These are phyloP conservation scores for Mythimna ferrago DNA, from an alignment of 2,888 invertebrate genomes.

Conservation along the genomic window DNA sequence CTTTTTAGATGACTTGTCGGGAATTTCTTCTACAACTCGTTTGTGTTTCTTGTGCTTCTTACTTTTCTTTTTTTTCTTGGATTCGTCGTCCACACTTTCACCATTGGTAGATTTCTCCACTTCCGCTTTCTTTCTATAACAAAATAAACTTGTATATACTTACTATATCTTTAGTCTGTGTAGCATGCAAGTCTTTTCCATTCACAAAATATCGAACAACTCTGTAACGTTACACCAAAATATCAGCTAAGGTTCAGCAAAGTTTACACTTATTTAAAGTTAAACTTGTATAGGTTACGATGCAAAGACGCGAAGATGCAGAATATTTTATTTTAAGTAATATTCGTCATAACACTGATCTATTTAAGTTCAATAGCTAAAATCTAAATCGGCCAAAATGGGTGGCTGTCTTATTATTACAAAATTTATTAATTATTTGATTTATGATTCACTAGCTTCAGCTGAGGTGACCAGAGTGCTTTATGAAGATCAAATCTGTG, in stretches of 20 bases:
- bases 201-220: constrained; percentile 73
- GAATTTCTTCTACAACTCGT: constrained; percentile 90
- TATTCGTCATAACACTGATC: background rate
- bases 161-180: constrained; percentile 66
- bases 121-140: constrained; percentile 58
- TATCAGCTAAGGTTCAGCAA: constrained; percentile 38
- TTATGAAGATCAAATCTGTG: background rate
- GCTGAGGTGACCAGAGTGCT: background rate
- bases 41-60: constrained; percentile 93
- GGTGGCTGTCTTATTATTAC: background rate
- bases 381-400: background rate
- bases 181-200: constrained; percentile 61
- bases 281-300: constrained; percentile 32
- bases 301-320: constrained; percentile 15
- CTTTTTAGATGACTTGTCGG: constrained; percentile 89
- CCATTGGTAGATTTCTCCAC: constrained; percentile 72
- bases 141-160: constrained; percentile 72
- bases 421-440: background rate
- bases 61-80: constrained; percentile 88
- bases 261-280: background rate
- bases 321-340: background rate
- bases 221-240: constrained; percentile 74
- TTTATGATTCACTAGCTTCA: background rate
- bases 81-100: constrained; percentile 75
- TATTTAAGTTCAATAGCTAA: background rate